Percentiles rank a stretch among this genome's conserved stretches.
Evolutionary conservation across 2,113 vertebrate genomes (phyloP).

Genomic region (Falco punctatus): DNA sequence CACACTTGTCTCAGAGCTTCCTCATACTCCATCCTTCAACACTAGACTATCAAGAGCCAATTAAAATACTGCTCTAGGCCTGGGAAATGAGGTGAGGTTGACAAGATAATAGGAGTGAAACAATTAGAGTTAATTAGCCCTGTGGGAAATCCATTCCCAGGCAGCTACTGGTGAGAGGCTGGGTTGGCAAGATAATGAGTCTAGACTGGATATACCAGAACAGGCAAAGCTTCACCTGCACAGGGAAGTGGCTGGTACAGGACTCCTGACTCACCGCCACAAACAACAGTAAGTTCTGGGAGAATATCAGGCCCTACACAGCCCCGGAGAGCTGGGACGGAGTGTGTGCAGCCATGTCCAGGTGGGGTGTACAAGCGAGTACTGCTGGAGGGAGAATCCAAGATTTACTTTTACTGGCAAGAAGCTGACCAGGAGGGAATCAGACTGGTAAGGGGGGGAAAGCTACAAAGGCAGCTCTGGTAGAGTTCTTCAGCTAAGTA

Average conservation of each 20-base stretch:
- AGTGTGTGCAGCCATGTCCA: background rate
- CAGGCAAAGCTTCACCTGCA: background rate
- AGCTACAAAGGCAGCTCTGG: background rate
- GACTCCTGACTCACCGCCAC: background rate
- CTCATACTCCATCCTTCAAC: constrained; percentile 37
- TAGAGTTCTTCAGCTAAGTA: constrained; percentile 5
- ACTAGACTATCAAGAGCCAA: constrained; percentile 39
- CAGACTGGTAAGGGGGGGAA: background rate
- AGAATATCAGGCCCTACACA: background rate
- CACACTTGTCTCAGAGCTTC: constrained; percentile 2
- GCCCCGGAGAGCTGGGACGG: background rate
- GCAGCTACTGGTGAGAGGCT: constrained; percentile 47
- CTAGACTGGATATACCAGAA: constrained; percentile 60
- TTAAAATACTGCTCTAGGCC: constrained; percentile 63
- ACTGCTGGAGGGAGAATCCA: background rate
- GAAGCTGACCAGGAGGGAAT: background rate
- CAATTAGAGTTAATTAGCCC: constrained; percentile 66
- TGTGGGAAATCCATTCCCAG: constrained; percentile 59
- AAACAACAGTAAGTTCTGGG: background rate
- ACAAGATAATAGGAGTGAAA: constrained; percentile 63
- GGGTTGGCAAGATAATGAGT: constrained; percentile 25
- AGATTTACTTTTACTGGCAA: background rate
- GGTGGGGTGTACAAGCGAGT: background rate
- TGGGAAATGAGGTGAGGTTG: constrained; percentile 67
- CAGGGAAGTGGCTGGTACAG: background rate